phyloP scores from a whole-genome alignment of 64 coral and sea anemone species.

The Astreopora myriophthalma region DNA sequence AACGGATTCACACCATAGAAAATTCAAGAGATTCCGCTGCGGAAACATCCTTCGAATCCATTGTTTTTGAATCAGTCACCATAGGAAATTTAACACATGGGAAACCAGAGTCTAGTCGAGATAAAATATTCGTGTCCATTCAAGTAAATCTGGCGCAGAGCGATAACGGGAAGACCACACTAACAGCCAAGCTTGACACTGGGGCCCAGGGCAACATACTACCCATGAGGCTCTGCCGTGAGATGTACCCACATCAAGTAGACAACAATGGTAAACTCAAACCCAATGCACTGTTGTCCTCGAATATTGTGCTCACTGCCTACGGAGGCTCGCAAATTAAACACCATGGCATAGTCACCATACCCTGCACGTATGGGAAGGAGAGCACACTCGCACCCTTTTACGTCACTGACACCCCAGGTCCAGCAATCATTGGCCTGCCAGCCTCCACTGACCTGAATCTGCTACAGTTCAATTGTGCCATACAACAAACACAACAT shows the following conservation, averaged over 20 bases:
- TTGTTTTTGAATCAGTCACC: too few relatives aligned
- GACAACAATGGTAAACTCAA: slow-evolving; percentile 3
- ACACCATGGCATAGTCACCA: slow-evolving; percentile 27
- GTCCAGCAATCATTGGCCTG: slow-evolving; percentile 8
- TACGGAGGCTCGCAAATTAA: slow-evolving; percentile 59
- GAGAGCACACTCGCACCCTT: not conserved
- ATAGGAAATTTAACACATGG: not conserved
- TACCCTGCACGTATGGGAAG: not conserved
- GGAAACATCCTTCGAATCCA: not conserved
- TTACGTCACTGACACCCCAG: slow-evolving; percentile 35
- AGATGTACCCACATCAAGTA: slow-evolving; percentile 41
- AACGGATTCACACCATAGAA: too few relatives aligned
- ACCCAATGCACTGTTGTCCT: not conserved
- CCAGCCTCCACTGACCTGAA: not conserved
- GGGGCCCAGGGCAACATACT: slow-evolving; percentile 61
- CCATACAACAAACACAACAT: not conserved
- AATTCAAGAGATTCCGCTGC: slow-evolving; percentile 28
- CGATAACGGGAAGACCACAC: not conserved
- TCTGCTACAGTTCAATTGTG: slow-evolving; percentile 21
- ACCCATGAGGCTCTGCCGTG: slow-evolving; percentile 31
- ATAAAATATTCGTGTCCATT: too few relatives aligned
- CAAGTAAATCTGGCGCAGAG: too few relatives aligned
- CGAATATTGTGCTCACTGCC: slow-evolving; percentile 34
- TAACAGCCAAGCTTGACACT: too few relatives aligned
- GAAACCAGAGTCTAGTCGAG: not conserved